Conservation (phyloP, 2,888 invertebrate genomes). For the Schizaphis graminum region DNA sequence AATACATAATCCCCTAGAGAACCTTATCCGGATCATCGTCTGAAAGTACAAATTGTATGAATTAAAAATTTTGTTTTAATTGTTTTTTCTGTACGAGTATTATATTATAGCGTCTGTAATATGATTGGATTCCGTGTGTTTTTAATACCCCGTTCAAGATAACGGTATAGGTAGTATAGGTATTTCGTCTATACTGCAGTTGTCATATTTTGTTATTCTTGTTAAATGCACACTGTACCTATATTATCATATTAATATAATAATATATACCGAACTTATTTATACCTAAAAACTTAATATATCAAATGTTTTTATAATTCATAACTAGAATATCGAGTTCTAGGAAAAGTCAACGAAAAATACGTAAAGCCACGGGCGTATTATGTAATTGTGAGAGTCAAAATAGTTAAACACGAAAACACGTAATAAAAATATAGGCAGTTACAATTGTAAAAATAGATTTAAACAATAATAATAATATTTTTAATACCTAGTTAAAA, state of each 20-base stretch:
- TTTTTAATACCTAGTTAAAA: neutral
- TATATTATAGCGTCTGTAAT: neutral
- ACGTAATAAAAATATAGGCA: neutral
- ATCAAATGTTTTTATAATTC: neutral
- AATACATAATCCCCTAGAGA: neutral
- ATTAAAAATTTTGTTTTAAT: slow-evolving; percentile 20
- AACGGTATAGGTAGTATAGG: neutral
- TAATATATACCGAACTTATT: neutral
- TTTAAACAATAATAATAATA: neutral
- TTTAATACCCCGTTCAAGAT: neutral
- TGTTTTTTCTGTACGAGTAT: slow-evolving; percentile 22
- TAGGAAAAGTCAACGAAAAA: neutral
- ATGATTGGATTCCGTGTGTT: neutral
- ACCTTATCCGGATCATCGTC: slow-evolving; percentile 8
- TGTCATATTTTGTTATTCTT: neutral
- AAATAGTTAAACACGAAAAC: neutral
- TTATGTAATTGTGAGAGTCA: neutral
- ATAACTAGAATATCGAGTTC: neutral
- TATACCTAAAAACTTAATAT: neutral
- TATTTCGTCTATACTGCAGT: neutral
- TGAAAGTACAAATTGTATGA: slow-evolving; percentile 3
- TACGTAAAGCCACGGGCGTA: neutral
- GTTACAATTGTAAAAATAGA: neutral
- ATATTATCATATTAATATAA: neutral
- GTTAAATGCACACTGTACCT: neutral